phyloP scores from a whole-genome alignment of 2,888 invertebrate genomes.

The Herminia tarsipennalis region DNA sequence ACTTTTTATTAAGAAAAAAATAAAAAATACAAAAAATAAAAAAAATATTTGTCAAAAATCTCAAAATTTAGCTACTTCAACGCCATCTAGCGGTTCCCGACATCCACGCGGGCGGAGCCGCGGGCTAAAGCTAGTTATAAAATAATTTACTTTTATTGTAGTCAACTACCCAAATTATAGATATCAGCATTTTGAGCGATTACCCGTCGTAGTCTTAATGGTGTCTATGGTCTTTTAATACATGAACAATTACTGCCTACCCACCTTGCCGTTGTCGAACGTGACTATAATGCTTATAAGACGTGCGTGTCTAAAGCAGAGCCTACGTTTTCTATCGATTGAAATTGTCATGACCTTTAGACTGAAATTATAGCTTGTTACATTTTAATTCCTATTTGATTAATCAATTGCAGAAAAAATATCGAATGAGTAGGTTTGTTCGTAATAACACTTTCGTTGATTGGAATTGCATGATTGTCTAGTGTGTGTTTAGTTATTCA shows the following conservation, averaged over 20 bases:
- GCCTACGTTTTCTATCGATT: constrained; percentile 34
- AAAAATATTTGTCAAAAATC: no score
- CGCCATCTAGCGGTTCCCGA: no score
- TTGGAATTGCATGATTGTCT: no score
- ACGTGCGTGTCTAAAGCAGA: constrained; percentile 40
- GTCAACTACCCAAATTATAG: constrained; percentile 60
- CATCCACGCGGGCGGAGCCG: no score
- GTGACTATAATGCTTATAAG: constrained; percentile 42
- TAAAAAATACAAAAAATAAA: no score
- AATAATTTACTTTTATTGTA: no score
- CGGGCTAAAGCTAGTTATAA: no score
- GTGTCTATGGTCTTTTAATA: constrained; percentile 69
- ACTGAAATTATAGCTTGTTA: constrained; percentile 29
- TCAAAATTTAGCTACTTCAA: no score
- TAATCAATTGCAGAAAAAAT: not conserved
- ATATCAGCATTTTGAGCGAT: constrained; percentile 65
- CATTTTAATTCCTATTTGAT: constrained; percentile 3
- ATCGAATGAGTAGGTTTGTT: no score
- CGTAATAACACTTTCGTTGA: no score
- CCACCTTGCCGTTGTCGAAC: constrained; percentile 42
- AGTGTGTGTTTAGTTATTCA: no score
- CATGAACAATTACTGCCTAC: constrained; percentile 62
- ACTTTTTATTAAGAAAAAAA: no score
- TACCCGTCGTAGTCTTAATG: constrained; percentile 59
- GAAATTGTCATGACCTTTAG: constrained; percentile 37